Base-by-base conservation (phyloP, 2,888 invertebrate genomes). In the Serripes groenlandicus region DNA sequence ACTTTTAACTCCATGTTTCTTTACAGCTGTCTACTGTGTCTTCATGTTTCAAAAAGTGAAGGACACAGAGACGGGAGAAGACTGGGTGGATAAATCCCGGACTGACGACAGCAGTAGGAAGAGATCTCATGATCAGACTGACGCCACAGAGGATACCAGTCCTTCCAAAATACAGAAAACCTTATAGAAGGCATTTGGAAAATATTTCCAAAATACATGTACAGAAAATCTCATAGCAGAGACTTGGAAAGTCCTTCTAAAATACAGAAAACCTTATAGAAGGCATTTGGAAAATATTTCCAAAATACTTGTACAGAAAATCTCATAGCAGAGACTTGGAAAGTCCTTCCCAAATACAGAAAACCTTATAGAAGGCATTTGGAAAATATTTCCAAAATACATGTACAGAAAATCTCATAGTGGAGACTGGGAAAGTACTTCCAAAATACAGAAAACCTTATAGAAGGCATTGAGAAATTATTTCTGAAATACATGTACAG, bases 1-100 rank as follows among this genome's bases (percentile, higher is more conserved):
- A n/a, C n/a, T n/a, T n/a, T n/a, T n/a, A n/a, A n/a, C n/a, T n/a
- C 26, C 37, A 4, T 42, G 21, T 71, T 26, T 35, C 21, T 23
- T 91, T 91, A 82, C 91, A 93, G 93, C 92, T 73, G 94, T 98
- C 52, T 98, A 98, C 94, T 95, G 97, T 93, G 97, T 97, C 11
- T 98, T 98, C 96, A 97, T 96, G 70, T 98, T 98, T 93, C 96
- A 96, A 95, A 98, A 98, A 87, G 89, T 91, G 37, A 69, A 73
- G 64, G 90, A 86, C 52, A 69, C 78, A 28, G 77, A 79, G 11
- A 87, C 87, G 28, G 89, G 88, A 3, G 73, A 88, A 75, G 64
- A 62, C 21, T 85, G 83, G 85, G 66, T 26, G 26, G 42, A 42
- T 1, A 35, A 66, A n/a, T 66, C 66, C 23, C 18, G 28, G 9